Base-by-base conservation (phyloP, 2,888 invertebrate genomes). In the Furcula furcula region DNA sequence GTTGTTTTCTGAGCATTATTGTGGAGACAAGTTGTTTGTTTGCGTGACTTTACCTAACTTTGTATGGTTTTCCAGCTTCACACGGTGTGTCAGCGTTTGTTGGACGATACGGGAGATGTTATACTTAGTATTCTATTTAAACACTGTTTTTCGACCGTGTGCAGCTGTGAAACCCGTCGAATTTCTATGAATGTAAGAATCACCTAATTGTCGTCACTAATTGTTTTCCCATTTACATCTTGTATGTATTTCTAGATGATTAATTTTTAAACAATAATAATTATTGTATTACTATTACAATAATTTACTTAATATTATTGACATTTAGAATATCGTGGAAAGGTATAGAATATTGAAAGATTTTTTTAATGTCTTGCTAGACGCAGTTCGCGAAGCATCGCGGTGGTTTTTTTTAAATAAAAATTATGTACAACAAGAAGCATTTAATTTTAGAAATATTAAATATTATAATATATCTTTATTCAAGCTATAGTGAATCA, bases 391-490 rank as follows among this genome's bases (percentile, higher is more conserved):
- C 52, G 65, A 56, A 59, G 65, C 68, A 65, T 40, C 48, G 50
- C 28, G 14, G 7, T 14, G 14, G 40, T 19, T 41, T 23, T 38
- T 69, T 73, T 67, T 73, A 40, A 55, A 67, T 65, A 71, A 72
- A 68, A 61, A 64, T 20, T 76, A 83, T 88, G 87, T 87, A 87
- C 88, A 88, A 88, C 79, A 82, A 64, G 71, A 86, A 84, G 88
- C 88, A 88, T 88, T 88, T 88, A 88, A 86, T 85, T 86, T 85
- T 87, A 88, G 85, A 81, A 76, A 79, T 85, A 84, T 82, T 71
- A 76, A 82, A 80, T 79, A 75, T 84, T 82, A 82, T 77, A 75
- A 80, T 80, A 83, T 80, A 50, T 54, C 77, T 76, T 76, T 74
- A 81, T 77, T 68, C 51, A 74, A 75, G 62, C 52, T 57, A 63